phyloP scores from a whole-genome alignment of 92 coral and sea anemone genomes.

The Palythoa heliodiscus region DNA sequence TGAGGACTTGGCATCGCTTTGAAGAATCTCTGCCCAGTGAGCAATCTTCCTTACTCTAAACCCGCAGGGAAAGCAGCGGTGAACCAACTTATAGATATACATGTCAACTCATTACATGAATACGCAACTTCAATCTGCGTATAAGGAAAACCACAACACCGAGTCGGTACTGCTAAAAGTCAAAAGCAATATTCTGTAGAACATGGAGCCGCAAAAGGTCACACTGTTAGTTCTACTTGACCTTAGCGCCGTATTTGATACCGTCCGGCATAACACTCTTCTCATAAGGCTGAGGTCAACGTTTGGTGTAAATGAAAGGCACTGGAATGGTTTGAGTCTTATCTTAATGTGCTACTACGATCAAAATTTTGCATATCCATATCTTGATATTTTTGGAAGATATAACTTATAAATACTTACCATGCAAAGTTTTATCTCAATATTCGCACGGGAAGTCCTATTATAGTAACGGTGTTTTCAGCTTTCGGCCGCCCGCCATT shows the following conservation, averaged over 20 bases:
- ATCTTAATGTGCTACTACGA: too few species aligned
- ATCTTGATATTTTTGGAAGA: too few species aligned
- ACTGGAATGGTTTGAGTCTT: constrained; percentile 59
- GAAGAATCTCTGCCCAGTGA: constrained; percentile 66
- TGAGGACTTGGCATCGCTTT: constrained; percentile 46
- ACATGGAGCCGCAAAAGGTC: constrained; percentile 51
- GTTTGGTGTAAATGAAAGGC: constrained; percentile 45
- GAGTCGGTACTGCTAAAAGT: constrained; percentile 56
- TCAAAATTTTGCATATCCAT: too few species aligned
- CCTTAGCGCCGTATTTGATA: constrained; percentile 50
- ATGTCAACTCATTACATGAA: constrained; percentile 40
- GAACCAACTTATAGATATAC: constrained; percentile 46
- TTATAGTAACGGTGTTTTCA: too few species aligned
- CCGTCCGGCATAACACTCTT: constrained; percentile 52
- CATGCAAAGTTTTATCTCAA: too few species aligned
- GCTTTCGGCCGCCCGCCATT: too few species aligned
- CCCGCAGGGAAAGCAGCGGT: constrained; percentile 57
- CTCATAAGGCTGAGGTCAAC: constrained; percentile 30
- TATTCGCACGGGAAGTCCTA: too few species aligned
- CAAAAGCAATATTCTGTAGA: constrained; percentile 47
- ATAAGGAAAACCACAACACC: constrained; percentile 51
- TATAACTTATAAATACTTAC: too few species aligned
- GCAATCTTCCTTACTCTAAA: constrained; percentile 55
- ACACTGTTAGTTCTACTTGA: constrained; percentile 44
- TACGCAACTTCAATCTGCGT: constrained; percentile 42